A percentile compares a stretch with the other conserved stretches of the same genome.
phyloP scores from a whole-genome alignment of 2,888 invertebrate genomes.

The Cataglyphis albicans region DNA sequence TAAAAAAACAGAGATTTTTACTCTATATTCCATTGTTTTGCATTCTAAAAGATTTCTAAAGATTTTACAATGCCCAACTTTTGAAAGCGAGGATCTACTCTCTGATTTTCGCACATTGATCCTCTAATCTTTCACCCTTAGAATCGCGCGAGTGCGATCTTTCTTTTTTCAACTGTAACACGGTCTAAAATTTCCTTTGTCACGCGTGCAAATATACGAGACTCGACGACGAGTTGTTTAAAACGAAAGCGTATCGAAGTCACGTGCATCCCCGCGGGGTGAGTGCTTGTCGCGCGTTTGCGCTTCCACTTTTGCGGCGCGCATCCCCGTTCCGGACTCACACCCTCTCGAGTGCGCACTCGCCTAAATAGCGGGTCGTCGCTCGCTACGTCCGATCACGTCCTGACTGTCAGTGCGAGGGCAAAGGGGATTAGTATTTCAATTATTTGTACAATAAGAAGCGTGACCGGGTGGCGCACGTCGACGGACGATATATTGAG shows the following conservation, averaged over 20 bases:
- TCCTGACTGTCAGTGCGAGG: conserved; percentile 60
- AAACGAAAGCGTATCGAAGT: conserved; percentile 76
- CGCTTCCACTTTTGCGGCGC: conserved; percentile 75
- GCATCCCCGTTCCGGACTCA: conserved; percentile 78
- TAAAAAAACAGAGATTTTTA: background rate
- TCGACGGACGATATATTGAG: conserved; percentile 79
- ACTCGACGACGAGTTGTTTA: conserved; percentile 33
- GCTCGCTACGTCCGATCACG: conserved; percentile 61
- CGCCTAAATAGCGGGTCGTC: conserved; percentile 60
- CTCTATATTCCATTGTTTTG: background rate
- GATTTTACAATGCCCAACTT: background rate
- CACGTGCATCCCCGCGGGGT: conserved; percentile 82
- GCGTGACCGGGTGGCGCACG: conserved; percentile 59
- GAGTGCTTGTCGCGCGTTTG: conserved; percentile 67
- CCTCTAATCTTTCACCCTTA: background rate
- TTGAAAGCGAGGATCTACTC: background rate
- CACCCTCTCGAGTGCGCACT: conserved; percentile 77
- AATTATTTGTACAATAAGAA: conserved; percentile 84
- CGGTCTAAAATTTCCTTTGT: background rate
- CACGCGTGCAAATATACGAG: conserved; percentile 19
- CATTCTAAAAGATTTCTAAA: background rate
- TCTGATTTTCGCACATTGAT: background rate
- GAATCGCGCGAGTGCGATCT: no score
- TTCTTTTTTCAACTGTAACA: conserved; percentile 1
- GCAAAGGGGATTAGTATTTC: conserved; percentile 84